Conservation (phyloP, 2,888 invertebrate genomes). For the Hypercompe scribonia region DNA sequence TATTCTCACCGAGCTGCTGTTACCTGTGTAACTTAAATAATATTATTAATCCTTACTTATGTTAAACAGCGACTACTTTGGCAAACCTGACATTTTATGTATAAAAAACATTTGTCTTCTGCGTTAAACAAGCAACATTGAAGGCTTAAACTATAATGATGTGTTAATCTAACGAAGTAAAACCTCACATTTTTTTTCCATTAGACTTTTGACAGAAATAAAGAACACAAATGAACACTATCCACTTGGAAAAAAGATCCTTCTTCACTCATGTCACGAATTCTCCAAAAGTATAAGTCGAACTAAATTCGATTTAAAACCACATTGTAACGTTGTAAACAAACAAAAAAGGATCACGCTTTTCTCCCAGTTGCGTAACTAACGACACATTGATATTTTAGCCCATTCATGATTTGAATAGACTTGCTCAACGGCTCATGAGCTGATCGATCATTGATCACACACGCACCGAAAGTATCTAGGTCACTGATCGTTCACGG, state of each 20-base stretch:
- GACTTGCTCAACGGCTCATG: conserved; percentile 71
- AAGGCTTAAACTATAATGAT: too few relatives aligned
- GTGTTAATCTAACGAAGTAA: too few relatives aligned
- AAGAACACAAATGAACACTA: too few relatives aligned
- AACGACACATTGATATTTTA: conserved; percentile 69
- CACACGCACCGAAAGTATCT: conserved; percentile 50
- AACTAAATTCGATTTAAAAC: neutral
- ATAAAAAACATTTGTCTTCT: neutral
- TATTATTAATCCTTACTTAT: too few relatives aligned
- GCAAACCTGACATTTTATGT: too few relatives aligned
- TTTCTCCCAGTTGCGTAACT: conserved; percentile 55
- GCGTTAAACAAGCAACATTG: too few relatives aligned
- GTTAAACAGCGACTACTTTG: too few relatives aligned
- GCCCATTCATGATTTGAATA: conserved; percentile 66
- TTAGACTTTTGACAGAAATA: too few relatives aligned
- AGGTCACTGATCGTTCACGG: conserved; percentile 47
- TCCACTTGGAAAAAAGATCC: too few relatives aligned
- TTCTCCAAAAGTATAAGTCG: neutral
- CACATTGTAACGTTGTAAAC: conserved; percentile 11
- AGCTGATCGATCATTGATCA: conserved; percentile 59
- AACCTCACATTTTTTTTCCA: too few relatives aligned
- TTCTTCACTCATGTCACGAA: too few relatives aligned
- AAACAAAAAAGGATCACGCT: conserved; percentile 17
- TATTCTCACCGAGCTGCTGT: neutral
- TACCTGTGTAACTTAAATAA: too few relatives aligned